These are phyloP conservation scores for Eupithecia subfuscata DNA, from an alignment of 2,888 invertebrate species.

Conservation along the genomic window DNA sequence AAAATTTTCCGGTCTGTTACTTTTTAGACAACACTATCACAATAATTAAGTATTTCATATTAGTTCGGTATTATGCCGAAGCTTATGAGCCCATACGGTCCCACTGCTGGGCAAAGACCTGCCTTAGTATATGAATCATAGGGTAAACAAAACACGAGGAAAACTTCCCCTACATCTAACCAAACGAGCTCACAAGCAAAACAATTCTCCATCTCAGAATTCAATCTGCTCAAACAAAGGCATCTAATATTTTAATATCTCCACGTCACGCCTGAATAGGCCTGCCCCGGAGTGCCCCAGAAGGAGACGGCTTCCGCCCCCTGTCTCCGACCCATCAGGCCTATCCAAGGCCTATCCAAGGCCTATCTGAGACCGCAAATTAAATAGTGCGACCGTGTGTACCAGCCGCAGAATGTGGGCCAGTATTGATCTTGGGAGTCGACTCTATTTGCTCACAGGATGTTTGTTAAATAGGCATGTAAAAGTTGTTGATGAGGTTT, in stretches of 20 bases:
- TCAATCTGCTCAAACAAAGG: conserved; percentile 39
- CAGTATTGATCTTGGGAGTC: conserved; percentile 31
- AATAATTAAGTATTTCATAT: too few relatives aligned
- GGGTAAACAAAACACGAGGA: not conserved
- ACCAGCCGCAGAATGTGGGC: conserved; percentile 40
- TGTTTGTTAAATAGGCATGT: not conserved
- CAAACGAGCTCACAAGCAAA: conserved; percentile 3
- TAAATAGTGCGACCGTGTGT: conserved; percentile 66
- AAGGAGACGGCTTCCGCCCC: conserved; percentile 68
- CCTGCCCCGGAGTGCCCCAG: conserved; percentile 53
- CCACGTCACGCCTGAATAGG: conserved; percentile 69
- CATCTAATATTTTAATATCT: conserved; percentile 58
- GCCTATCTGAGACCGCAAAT: conserved; percentile 68
- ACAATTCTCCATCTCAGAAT: conserved; percentile 8
- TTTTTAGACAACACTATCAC: too few relatives aligned
- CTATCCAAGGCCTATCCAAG: conserved; percentile 58
- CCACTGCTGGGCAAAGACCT: not conserved
- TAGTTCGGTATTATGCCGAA: not conserved
- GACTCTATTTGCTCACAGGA: not conserved
- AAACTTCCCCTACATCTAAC: not conserved
- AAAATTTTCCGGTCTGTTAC: too few relatives aligned
- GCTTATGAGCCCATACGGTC: not conserved
- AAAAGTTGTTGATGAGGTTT: not conserved
- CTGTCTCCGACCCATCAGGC: conserved; percentile 81
- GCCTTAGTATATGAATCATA: not conserved